Evolutionary conservation across 2,797 vertebrate species (phyloP), one percentile per base, ranked within the genome.

Genomic region (Leucoraja ocellata): DNA sequence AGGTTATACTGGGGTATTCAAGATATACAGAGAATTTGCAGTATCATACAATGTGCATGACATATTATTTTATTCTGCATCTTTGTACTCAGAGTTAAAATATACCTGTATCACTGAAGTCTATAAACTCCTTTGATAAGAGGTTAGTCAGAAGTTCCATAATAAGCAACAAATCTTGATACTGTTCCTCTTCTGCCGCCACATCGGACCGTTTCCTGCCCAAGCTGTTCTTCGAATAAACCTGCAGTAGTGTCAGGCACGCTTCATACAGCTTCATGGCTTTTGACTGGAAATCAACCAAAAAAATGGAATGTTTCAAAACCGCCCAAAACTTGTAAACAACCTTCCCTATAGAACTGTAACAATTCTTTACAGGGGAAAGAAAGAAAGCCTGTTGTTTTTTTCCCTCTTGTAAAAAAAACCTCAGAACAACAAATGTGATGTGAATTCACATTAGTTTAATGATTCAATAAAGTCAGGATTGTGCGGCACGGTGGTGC

Each of bases 61-160:
- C 6, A 90, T 39, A 18, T 74, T 91, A 10, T 10, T 14, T 9
- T 46, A 54, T 91, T 36, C 23, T 28, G 39, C 2, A 8, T 28
- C 71, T 73, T 9, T 13, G 36, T 91, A 74, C 65, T 6, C 36
- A 46, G 13, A 54, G 68, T 21, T 74, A 74, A 91, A 28, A 46
- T 93, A 93, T 95, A 99, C 99, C 99, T 73, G 98, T 99, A 95
- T 99, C 99, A 94, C 99, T 99, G 95, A 99, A 99, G 96, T 99
- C 99, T 93, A 99, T 99, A 96, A 99, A 99, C 96, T 99, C 99
- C 95, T 99, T 99, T 94, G 98, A 99, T 0, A 99, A 97, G 93
- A 99, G 97, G 95, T 99, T 99, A 76, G 99, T 99, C 94, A 99
- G 98, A 94, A 99, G 98, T 94, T 99, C 99, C 98, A 99, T 99